Base-by-base conservation (phyloP, 2,888 invertebrate species). In the Microctonus hyperodae region DNA sequence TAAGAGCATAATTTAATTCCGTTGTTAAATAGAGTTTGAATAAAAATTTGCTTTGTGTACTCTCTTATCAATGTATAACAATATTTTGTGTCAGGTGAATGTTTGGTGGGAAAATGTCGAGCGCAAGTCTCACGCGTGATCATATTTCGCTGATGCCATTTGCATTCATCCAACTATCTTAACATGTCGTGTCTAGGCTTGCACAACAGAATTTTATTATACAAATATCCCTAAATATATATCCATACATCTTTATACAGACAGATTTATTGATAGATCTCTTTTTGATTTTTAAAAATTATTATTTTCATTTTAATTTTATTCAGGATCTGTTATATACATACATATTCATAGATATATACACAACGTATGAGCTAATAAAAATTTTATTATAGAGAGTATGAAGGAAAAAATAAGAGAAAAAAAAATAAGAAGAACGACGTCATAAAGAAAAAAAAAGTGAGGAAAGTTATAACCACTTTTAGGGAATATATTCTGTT, bases 21-120 rank as follows among this genome's bases (percentile, higher is more conserved):
- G 5, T 7, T 28, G 4, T 28, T 28, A 28, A 28, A 7, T 28
- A 28, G 28, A 28, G 3, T 28, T 7, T 28, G 28, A 5, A n/a
- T n/a, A 16, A 2, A 44, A 44, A 44, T 16, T 16, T 44, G 6
- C n/a, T 44, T 44, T n/a, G 16, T 31, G n/a, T n/a, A 28, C 31
- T 11, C 6, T 55, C 10, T 55, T 16, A 55, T 33, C 55, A 28
- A 16, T 55, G 16, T 4, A 10, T 28, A 53, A 3, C 10, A 35
- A 35, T 44, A 37, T 55, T 55, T 70, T 61, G 74, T 76, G 80
- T 81, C 79, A 81, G 79, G 79, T 81, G 81, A 81, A 44, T 44
- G 80, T 81, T 81, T 81, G 81, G 81, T 81, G 81, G 80, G 81
- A 81, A 81, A 80, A 81, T 78, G 72, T 74, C 74, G 74, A 76